Conservation (phyloP, 2,888 invertebrate genomes). For the Diaprepes abbreviatus region DNA sequence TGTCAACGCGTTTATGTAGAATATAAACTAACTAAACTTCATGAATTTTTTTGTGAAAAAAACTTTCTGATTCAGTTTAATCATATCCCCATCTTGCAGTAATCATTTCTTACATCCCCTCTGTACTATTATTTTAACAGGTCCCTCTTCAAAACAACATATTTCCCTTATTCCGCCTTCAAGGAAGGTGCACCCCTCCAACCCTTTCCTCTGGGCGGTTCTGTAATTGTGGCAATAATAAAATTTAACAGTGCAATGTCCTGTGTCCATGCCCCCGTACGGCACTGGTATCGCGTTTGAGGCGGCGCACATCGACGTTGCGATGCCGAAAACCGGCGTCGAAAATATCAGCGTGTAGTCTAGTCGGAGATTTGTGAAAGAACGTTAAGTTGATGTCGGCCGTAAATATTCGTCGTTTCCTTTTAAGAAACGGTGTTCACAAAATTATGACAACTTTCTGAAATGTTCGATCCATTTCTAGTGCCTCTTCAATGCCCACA, state of each 20-base stretch:
- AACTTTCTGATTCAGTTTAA: too few species aligned
- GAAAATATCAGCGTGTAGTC: conserved; percentile 61
- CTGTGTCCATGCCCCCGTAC: conserved; percentile 38
- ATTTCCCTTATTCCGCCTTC: not conserved
- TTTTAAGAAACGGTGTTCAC: conserved; percentile 60
- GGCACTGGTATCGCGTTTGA: conserved; percentile 57
- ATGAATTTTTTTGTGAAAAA: too few species aligned
- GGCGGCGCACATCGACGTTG: conserved; percentile 58
- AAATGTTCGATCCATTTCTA: conserved; percentile 57
- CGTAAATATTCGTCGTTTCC: conserved; percentile 46
- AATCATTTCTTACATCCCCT: too few species aligned
- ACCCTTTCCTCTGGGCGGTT: not conserved
- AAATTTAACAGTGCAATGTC: conserved; percentile 36
- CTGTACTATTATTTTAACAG: too few species aligned
- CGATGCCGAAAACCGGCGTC: conserved; percentile 59
- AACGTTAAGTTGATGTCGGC: conserved; percentile 57
- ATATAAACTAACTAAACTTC: too few species aligned
- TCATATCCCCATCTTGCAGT: too few species aligned
- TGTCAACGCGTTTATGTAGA: too few species aligned
- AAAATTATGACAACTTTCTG: conserved; percentile 51
- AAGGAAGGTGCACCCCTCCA: not conserved
- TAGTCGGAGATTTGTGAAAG: conserved; percentile 61
- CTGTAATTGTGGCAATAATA: conserved; percentile 16
- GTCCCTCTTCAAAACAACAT: too few species aligned
- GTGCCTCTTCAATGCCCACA: conserved; percentile 55